phyloP scores from a whole-genome alignment of 2,113 vertebrate genomes.

The Callospermophilus lateralis region DNA sequence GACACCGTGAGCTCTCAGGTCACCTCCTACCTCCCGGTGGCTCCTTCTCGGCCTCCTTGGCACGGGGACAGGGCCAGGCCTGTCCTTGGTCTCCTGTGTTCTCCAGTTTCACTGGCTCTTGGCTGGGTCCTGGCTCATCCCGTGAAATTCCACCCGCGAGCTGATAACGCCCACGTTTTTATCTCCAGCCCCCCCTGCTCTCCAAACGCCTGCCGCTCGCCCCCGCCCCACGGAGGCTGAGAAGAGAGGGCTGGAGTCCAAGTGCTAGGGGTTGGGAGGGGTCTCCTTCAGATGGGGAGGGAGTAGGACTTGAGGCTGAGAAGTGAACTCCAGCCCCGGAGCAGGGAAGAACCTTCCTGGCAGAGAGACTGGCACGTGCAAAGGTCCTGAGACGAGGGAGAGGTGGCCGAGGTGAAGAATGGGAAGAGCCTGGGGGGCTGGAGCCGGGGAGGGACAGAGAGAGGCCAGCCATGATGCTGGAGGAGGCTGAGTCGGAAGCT shows the following conservation, averaged over 20 bases:
- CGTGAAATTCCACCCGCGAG: rapidly evolving
- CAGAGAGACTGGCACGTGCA: neutral
- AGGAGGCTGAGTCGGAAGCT: rapidly evolving
- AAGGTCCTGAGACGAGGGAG: neutral
- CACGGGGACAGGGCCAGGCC: too few species aligned
- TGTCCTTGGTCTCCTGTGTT: too few species aligned
- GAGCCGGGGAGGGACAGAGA: neutral
- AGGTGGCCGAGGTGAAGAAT: rapidly evolving
- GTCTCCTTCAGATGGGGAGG: too few species aligned
- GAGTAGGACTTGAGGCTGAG: neutral
- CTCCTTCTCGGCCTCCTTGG: too few species aligned
- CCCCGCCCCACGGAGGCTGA: too few species aligned
- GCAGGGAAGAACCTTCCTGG: neutral
- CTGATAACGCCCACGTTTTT: neutral
- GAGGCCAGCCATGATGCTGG: rapidly evolving
- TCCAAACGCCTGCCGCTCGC: neutral
- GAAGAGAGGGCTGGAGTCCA: neutral
- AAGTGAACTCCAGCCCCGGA: neutral
- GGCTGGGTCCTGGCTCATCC: too few species aligned
- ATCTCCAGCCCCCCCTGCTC: neutral
- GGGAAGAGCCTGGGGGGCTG: neutral
- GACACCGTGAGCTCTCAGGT: rapidly evolving
- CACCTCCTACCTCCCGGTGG: neutral
- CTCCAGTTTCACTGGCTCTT: too few species aligned
- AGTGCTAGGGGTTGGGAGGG: rapidly evolving